Base-by-base conservation (phyloP, 2,888 invertebrate species). In the Eristalis arbustorum region DNA sequence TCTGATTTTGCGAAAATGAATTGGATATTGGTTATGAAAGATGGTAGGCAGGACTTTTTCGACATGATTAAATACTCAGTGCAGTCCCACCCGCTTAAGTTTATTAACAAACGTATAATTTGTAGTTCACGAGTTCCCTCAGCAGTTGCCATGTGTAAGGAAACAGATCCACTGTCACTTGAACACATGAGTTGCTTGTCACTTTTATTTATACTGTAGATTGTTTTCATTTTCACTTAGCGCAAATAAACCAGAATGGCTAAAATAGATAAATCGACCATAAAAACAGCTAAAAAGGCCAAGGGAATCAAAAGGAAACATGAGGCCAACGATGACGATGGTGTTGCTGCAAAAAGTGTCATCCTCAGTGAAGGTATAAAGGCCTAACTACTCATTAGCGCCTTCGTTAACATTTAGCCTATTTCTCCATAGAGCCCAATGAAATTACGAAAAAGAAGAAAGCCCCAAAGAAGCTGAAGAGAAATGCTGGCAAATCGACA, bases 341-440 rank as follows among this genome's bases (percentile, higher is more conserved):
- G 90, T 69, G 90, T 91, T 72, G 91, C 91, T 37, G 88, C 76
- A 84, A 91, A 91, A 89, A 91, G 91, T 85, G 56, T 91, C 13
- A 91, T 91, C 69, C 84, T 91, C 13, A 91, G 91, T 28, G 49
- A 82, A 67, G 82, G 81, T 49, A 74, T 67, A 22, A 8, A 2
- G 4, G n/a, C 8, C 18, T 8, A 49, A 49, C 18, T 6, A 5
- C 1, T 18, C 8, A 18, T 18, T 5, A 22, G 49, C 49, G 49
- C 18, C n/a, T 6, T 49, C 2, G 8, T 6, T 18, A 5, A 49
- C 2, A 49, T 8, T n/a, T 8, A 0, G 1, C 2, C 18, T 18
- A n/a, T 18, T 8, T 18, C 18, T 40, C 34, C n/a, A 11, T 18
- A 79, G 84, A 84, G 8, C 23, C 71, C 11, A 59, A 40, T n/a